phyloP scores from a whole-genome alignment of 2,888 invertebrate species.

The Lithophane socia region DNA sequence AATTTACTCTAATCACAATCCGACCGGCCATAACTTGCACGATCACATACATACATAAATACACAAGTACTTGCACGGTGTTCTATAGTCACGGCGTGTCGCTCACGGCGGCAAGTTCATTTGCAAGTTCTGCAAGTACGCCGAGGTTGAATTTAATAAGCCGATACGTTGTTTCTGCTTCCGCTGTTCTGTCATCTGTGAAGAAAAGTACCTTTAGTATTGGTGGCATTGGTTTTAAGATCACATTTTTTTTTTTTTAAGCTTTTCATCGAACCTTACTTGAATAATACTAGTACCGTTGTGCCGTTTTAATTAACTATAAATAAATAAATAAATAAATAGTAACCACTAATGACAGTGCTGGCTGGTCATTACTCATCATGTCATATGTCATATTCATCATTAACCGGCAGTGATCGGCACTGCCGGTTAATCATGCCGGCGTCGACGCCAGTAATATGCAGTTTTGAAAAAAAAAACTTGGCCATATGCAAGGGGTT shows the following conservation, averaged over 20 bases:
- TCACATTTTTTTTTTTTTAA: background rate
- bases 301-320: too few species aligned
- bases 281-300: background rate
- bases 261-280: background rate
- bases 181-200: constrained; percentile 97
- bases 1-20: constrained; percentile 45
- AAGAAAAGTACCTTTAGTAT: background rate
- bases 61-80: constrained; percentile 32
- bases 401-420: too few species aligned
- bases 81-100: constrained; percentile 61
- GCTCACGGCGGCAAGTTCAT: constrained; percentile 86
- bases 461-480: too few species aligned
- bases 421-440: too few species aligned
- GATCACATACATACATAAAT: constrained; percentile 55
- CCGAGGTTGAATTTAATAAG: constrained; percentile 94
- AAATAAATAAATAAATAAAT: too few species aligned
- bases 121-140: constrained; percentile 91
- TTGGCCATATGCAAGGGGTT: too few species aligned
- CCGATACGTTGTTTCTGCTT: constrained; percentile 98
- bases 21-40: constrained; percentile 16
- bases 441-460: background rate
- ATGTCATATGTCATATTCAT: too few species aligned
- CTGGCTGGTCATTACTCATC: too few species aligned
- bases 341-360: background rate
- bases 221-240: background rate